Conservation (phyloP, 2,888 invertebrate genomes). For the Chymomyza fuscimana region DNA sequence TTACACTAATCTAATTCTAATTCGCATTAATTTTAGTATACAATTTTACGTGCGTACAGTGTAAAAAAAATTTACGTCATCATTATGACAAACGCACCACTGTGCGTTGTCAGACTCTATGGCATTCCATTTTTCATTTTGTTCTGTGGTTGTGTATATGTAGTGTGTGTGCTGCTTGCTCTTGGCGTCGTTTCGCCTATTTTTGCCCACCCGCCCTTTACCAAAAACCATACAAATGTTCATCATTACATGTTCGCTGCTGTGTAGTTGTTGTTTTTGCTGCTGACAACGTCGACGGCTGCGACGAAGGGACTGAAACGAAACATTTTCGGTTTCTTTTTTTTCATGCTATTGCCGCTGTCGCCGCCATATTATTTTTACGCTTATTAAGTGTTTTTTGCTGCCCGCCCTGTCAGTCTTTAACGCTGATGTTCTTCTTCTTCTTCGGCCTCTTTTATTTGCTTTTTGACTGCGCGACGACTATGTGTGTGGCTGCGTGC, state of each 20-base stretch:
- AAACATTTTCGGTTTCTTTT: slow-evolving; percentile 37
- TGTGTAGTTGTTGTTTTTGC: slow-evolving; percentile 29
- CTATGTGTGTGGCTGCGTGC: slow-evolving; percentile 18
- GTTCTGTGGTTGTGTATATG: slow-evolving; percentile 34
- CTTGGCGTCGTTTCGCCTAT: slow-evolving; percentile 36
- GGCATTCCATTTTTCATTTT: slow-evolving; percentile 70
- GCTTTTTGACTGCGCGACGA: slow-evolving; percentile 33
- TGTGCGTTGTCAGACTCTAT: slow-evolving; percentile 34
- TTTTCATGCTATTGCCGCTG: slow-evolving; percentile 30
- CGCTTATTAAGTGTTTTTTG: slow-evolving; percentile 53
- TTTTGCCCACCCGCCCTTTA: background rate
- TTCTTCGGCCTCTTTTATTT: slow-evolving; percentile 50
- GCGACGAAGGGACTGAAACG: slow-evolving; percentile 30
- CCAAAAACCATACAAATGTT: background rate
- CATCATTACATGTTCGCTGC: slow-evolving; percentile 18
- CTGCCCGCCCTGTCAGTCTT: slow-evolving; percentile 17
- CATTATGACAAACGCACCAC: background rate
- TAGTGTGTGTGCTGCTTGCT: slow-evolving; percentile 47
- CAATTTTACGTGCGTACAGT: background rate
- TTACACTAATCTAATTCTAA: too few relatives aligned
- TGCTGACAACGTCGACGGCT: slow-evolving; percentile 37
- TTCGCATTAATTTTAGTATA: too few relatives aligned
- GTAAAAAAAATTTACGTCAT: background rate
- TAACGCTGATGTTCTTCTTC: slow-evolving; percentile 43
- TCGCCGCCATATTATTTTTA: slow-evolving; percentile 69